Evolutionary conservation across 2,113 vertebrate species (phyloP).

Genomic region (Sinocyclocheilus anshuiensis): DNA sequence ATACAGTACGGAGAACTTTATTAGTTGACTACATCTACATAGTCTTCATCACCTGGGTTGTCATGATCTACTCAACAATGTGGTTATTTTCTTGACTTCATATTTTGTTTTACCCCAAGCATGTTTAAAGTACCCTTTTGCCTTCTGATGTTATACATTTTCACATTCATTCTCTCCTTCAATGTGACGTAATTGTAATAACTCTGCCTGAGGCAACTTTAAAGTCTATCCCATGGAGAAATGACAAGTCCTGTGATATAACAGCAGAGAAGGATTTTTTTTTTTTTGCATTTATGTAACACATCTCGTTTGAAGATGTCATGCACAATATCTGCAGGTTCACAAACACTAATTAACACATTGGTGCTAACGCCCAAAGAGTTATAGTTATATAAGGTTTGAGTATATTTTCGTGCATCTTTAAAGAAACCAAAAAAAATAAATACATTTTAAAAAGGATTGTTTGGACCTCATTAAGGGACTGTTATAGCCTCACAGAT

Average conservation of each 20-base stretch:
- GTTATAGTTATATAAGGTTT: neutral
- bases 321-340: neutral
- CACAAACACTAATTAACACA: constrained; percentile 1
- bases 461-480: neutral
- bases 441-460: neutral
- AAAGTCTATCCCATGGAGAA: constrained; percentile 2
- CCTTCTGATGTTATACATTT: neutral
- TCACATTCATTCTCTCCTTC: constrained; percentile 8
- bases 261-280: constrained; percentile 16
- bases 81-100: neutral
- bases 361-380: neutral
- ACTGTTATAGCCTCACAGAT: neutral
- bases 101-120: neutral
- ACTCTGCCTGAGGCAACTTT: constrained; percentile 17
- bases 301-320: constrained; percentile 11
- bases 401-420: neutral
- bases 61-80: neutral
- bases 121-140: neutral
- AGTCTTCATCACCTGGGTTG: neutral
- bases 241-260: constrained; percentile 37
- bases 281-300: constrained; percentile 16
- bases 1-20: neutral
- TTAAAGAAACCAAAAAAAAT: neutral
- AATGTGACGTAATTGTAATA: constrained; percentile 29
- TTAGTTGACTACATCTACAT: neutral